Conservation (phyloP, 2,797 vertebrate species). For the Euthynnus affinis region DNA sequence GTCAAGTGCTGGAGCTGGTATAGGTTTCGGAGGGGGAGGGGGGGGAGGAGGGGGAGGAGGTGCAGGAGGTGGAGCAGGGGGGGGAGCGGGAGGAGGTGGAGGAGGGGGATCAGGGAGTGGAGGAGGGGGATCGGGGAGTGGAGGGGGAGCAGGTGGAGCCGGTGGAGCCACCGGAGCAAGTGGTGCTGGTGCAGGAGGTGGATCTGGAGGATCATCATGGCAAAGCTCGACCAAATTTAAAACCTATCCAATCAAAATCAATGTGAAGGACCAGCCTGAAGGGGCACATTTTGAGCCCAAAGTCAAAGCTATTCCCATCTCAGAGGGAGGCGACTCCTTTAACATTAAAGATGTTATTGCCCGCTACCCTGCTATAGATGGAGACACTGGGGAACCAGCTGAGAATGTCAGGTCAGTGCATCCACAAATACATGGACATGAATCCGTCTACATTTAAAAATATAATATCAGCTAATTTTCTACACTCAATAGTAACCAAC, state of each 20-base stretch:
- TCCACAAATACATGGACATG: background rate
- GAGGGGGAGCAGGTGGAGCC: too few relatives aligned
- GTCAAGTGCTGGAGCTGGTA: too few relatives aligned
- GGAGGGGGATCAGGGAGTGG: slow-evolving; percentile 6
- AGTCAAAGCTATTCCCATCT: slow-evolving; percentile 80
- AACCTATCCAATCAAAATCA: slow-evolving; percentile 84
- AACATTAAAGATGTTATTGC: slow-evolving; percentile 74
- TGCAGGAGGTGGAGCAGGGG: background rate
- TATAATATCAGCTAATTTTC: background rate
- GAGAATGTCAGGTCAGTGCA: slow-evolving; percentile 88
- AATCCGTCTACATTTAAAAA: background rate
- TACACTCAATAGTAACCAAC: background rate
- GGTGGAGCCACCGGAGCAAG: background rate
- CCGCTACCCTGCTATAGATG: slow-evolving; percentile 86
- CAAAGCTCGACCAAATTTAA: slow-evolving; percentile 13
- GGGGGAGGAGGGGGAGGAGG: too few relatives aligned
- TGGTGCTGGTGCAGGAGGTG: background rate
- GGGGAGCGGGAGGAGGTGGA: background rate
- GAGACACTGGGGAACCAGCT: slow-evolving; percentile 87
- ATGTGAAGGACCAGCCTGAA: slow-evolving; percentile 88
- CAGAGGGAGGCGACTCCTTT: slow-evolving; percentile 66
- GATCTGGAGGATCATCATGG: background rate
- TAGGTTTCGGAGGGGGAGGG: background rate
- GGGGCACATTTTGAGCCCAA: slow-evolving; percentile 87
- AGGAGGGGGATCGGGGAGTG: background rate